Evolutionary conservation across 1,140 invertebrate species (phyloP).

Genomic region (Leptopilina boulardi): DNA sequence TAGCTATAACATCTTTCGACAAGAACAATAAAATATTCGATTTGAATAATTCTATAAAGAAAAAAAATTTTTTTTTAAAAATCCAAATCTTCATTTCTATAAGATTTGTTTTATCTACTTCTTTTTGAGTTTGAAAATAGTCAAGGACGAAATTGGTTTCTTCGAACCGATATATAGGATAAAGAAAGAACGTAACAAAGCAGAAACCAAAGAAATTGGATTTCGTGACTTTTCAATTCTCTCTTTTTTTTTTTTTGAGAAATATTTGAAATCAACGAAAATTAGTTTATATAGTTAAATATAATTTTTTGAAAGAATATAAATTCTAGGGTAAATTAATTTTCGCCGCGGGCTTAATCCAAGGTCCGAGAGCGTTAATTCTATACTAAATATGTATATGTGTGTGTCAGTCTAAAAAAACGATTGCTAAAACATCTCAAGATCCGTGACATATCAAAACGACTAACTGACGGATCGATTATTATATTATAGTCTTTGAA

Average conservation of each 20-base stretch:
- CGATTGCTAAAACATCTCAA: constrained; percentile 30
- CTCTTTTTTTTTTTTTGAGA: no score
- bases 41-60: not conserved
- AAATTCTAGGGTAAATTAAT: constrained; percentile 52
- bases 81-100: no score
- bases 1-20: constrained; percentile 58
- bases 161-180: not conserved
- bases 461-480: constrained; percentile 28
- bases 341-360: constrained; percentile 55
- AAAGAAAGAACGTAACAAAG: constrained; percentile 28
- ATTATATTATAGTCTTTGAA: not conserved
- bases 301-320: not conserved
- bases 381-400: constrained; percentile 57
- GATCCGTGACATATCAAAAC: not conserved
- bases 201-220: constrained; percentile 29
- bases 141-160: constrained; percentile 25
- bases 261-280: not conserved
- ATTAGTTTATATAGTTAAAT: not conserved
- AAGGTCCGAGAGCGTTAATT: constrained; percentile 50
- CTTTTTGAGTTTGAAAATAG: constrained; percentile 28
- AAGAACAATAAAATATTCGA: not conserved
- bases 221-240: constrained; percentile 14
- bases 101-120: constrained; percentile 11
- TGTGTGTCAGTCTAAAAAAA: constrained; percentile 56
- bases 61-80: not conserved